These are phyloP conservation scores for Pyralis farinalis DNA, from an alignment of 2,888 invertebrate species.

Conservation along the genomic window DNA sequence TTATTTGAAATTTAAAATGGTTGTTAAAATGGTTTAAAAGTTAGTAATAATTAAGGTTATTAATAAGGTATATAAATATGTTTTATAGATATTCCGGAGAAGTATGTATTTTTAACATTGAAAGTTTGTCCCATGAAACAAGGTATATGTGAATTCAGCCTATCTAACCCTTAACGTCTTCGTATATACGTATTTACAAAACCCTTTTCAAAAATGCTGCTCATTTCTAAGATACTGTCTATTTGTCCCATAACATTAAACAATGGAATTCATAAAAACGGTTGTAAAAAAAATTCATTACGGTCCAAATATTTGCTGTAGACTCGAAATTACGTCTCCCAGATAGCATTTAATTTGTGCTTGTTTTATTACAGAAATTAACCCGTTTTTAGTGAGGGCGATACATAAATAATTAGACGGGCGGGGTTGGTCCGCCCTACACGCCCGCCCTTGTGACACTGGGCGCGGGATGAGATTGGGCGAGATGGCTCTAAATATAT, in stretches of 20 bases:
- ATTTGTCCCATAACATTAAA: conserved; percentile 13
- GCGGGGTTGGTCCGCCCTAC: conserved; percentile 29
- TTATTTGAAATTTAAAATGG: too few relatives aligned
- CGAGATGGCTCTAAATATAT: neutral
- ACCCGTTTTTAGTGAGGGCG: conserved; percentile 60
- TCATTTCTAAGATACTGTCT: conserved; percentile 9
- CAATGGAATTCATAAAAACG: conserved; percentile 18
- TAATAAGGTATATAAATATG: too few relatives aligned
- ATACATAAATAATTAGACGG: conserved; percentile 59
- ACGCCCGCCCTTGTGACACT: neutral
- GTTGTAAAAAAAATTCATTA: conserved; percentile 54
- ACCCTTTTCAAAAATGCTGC: conserved; percentile 1
- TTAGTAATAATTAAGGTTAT: too few relatives aligned
- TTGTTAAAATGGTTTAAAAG: too few relatives aligned
- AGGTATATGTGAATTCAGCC: too few relatives aligned
- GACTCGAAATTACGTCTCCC: conserved; percentile 11
- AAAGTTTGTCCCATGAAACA: too few relatives aligned
- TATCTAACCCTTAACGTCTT: too few relatives aligned
- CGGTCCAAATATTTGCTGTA: conserved; percentile 48
- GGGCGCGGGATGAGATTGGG: neutral
- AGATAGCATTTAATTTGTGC: conserved; percentile 19
- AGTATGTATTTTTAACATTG: too few relatives aligned
- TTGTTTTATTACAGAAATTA: conserved; percentile 68
- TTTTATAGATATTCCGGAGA: too few relatives aligned
- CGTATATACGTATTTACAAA: neutral